These are phyloP conservation scores for Zophobas morio DNA, from an alignment of 1,140 invertebrate species.

Conservation along the genomic window DNA sequence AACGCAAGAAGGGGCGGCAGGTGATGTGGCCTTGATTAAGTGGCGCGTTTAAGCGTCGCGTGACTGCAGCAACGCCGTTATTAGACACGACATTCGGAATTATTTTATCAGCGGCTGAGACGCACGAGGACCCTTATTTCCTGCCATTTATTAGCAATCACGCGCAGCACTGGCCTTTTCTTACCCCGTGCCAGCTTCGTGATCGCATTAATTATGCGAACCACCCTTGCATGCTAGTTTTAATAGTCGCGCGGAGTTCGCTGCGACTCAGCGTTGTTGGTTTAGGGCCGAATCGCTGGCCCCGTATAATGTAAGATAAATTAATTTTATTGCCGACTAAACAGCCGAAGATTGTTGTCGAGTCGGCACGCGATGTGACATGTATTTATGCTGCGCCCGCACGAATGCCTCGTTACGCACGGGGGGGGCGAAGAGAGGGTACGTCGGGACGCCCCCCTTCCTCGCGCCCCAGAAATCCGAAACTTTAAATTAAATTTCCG, in stretches of 20 bases:
- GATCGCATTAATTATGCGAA: conserved; percentile 66
- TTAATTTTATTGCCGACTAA: conserved; percentile 69
- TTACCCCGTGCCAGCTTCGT: conserved; percentile 66
- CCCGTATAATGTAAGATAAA: conserved; percentile 67
- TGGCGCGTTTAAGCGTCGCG: conserved; percentile 61
- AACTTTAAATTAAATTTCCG: conserved; percentile 67
- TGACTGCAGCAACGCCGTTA: conserved; percentile 62
- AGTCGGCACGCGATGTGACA: conserved; percentile 63
- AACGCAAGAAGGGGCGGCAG: conserved; percentile 10
- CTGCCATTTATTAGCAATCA: conserved; percentile 68
- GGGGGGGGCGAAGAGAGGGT: not conserved
- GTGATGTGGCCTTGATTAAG: conserved; percentile 60
- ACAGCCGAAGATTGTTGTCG: conserved; percentile 67
- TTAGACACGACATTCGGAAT: conserved; percentile 68
- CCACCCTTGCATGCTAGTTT: conserved; percentile 63
- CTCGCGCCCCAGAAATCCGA: conserved; percentile 57
- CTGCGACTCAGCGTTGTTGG: conserved; percentile 51
- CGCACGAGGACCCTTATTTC: conserved; percentile 68
- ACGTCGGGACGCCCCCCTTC: conserved; percentile 26
- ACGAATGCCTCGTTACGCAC: conserved; percentile 54
- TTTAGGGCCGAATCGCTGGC: conserved; percentile 60
- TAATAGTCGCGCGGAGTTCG: conserved; percentile 25
- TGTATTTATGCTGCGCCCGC: conserved; percentile 61
- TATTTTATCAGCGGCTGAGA: conserved; percentile 67
- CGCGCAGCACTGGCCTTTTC: conserved; percentile 66